Conservation (phyloP, 1,140 invertebrate genomes). For the Berghia stephanieae region DNA sequence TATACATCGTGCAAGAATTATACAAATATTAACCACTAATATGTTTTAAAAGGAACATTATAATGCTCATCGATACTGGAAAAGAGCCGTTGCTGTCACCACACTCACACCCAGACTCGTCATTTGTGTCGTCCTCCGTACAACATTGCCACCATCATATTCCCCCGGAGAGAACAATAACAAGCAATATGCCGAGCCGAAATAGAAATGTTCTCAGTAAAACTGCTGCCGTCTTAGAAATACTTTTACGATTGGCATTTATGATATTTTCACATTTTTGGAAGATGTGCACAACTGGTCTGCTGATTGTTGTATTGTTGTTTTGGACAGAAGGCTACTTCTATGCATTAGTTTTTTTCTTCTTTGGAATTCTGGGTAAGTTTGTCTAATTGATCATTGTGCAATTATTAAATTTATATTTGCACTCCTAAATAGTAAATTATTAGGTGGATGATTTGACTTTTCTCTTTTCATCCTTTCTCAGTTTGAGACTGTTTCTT, state of each 20-base stretch:
- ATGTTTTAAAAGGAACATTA: too few relatives aligned
- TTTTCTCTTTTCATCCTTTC: not conserved
- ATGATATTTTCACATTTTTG: conserved; percentile 49
- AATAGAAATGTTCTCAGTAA: conserved; percentile 37
- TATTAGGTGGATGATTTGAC: not conserved
- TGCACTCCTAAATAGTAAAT: not conserved
- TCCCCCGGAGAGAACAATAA: too few relatives aligned
- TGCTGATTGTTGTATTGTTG: conserved; percentile 72
- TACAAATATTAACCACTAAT: too few relatives aligned
- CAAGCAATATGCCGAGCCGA: conserved; percentile 30
- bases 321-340: conserved; percentile 85
- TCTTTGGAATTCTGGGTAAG: conserved; percentile 70
- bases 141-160: too few relatives aligned
- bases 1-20: too few relatives aligned
- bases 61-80: too few relatives aligned
- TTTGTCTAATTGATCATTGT: not conserved
- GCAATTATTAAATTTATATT: too few relatives aligned
- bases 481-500: not conserved
- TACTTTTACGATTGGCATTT: conserved; percentile 38
- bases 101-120: too few relatives aligned
- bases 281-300: conserved; percentile 49
- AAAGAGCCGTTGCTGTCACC: too few relatives aligned
- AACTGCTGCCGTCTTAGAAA: conserved; percentile 39
- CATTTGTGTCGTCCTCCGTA: too few relatives aligned
- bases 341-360: conserved; percentile 76